A percentile compares a stretch with the other conserved stretches of the same genome.
Evolutionary conservation across 2,888 invertebrate species (phyloP).

Genomic region (Junonia oenone): DNA sequence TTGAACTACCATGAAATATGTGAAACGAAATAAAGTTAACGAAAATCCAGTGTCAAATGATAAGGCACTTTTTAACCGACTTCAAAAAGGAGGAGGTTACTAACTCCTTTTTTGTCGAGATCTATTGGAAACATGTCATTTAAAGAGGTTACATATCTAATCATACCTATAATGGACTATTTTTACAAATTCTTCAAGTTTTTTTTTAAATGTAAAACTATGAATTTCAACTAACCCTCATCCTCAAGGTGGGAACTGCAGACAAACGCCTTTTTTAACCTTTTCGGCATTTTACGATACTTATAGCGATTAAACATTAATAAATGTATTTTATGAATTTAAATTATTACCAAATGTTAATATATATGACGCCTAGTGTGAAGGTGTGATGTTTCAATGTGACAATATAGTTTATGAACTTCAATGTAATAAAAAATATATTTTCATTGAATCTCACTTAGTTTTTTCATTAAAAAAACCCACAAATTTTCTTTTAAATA

Average conservation of each 20-base stretch:
- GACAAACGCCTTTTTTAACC: not conserved
- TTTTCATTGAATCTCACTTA: slow-evolving; percentile 18
- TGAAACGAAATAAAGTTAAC: no score
- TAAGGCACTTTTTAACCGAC: no score
- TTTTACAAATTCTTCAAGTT: no score
- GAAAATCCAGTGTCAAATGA: no score
- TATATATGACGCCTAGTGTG: slow-evolving; percentile 13
- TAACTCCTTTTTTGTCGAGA: no score
- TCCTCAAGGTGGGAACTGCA: not conserved
- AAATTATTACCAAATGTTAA: slow-evolving; percentile 17
- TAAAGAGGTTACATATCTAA: no score
- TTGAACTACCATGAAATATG: no score
- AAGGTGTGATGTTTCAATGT: slow-evolving; percentile 23
- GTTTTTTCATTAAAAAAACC: not conserved
- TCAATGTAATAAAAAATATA: slow-evolving; percentile 26
- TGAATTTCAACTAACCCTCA: no score
- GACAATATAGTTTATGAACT: slow-evolving; percentile 33
- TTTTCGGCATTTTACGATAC: not conserved
- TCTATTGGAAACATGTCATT: no score
- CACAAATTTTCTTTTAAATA: not conserved
- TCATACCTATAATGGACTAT: no score
- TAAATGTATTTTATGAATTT: slow-evolving; percentile 12
- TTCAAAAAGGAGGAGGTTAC: no score
- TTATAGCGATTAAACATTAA: not conserved
- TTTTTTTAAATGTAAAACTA: not conserved